Conservation (phyloP, 2,113 vertebrate genomes). For the Melanerpes aurifrons region DNA sequence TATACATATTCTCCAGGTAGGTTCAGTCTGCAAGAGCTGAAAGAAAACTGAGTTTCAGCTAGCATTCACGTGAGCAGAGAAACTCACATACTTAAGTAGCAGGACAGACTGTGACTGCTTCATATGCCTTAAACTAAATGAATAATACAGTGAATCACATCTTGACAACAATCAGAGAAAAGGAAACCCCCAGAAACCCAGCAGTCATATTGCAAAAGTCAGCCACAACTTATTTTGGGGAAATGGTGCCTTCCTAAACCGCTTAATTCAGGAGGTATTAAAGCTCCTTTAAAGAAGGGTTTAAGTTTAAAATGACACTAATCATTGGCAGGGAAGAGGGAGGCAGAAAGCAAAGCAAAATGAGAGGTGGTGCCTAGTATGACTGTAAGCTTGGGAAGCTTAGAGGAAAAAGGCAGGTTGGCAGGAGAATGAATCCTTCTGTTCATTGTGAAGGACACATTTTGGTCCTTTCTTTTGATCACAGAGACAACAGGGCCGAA, state of each 20-base stretch:
- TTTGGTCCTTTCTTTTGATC: neutral
- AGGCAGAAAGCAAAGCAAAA: neutral
- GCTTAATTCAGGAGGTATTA: neutral
- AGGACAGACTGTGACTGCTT: neutral
- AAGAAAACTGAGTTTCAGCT: neutral
- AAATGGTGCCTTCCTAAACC: neutral
- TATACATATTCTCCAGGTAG: neutral
- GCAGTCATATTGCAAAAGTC: neutral
- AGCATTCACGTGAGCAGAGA: neutral
- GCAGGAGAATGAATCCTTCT: neutral
- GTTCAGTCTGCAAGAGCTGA: neutral
- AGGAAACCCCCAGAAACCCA: neutral
- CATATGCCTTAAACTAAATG: neutral
- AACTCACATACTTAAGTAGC: neutral
- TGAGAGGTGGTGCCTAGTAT: neutral
- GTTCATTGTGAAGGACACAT: neutral
- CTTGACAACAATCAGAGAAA: conserved; percentile 5
- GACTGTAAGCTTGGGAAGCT: neutral
- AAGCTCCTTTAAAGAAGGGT: neutral
- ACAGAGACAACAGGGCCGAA: neutral
- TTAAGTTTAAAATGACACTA: neutral
- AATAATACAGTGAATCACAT: neutral
- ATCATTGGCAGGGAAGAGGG: neutral
- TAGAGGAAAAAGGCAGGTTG: neutral
- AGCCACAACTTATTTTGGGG: neutral